Base-by-base conservation (phyloP, 2,113 vertebrate genomes). In the Todiramphus chloris region DNA sequence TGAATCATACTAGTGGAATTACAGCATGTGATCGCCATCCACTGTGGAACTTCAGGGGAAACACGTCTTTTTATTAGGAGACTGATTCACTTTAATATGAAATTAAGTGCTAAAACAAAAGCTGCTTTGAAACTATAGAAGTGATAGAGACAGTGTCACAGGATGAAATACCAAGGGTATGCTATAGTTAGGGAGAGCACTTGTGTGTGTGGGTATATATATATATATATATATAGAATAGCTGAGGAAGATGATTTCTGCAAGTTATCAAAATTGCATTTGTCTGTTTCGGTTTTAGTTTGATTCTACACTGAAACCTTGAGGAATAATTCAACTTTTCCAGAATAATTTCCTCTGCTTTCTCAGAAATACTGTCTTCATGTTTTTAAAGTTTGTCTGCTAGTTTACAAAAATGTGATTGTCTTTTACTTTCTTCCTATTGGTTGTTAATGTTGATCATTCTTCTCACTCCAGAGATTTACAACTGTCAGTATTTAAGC, bases 231-330 rank as follows among this genome's bases (percentile, higher is more conserved):
- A 3, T 78, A 4, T 64, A 23, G 44, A 28, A 19, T 30, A 44
- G 31, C 16, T 75, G 72, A 78, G 43, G 68, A 78, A 64, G 8
- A 4, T 4, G 4, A 56, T 72, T 63, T 2, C 1, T 94, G 27
- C 48, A 72, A 23, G 48, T 82, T 44, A 31, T 11, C 33, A 72
- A 73, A 73, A 75, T 13, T 53, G 16, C 13, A 10, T 78, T 78
- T 84, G 11, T 67, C n/a, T 81, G 9, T 74, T 87, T 56, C 39
- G 60, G 46, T 81, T 85, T 78, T 84, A 81, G 24, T 84, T 93
- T 68, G 16, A 51, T 67, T 68, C 28, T 59, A 0, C 89, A 39
- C 27, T 50, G 62, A 80, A 79, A 66, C 24, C 85, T 31, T 15
- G 13, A 83, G 18, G 35, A 53, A 4, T 48, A 58, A 66, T 48